Base-by-base conservation (phyloP, 2,888 invertebrate species). In the Periphyllus acericola region DNA sequence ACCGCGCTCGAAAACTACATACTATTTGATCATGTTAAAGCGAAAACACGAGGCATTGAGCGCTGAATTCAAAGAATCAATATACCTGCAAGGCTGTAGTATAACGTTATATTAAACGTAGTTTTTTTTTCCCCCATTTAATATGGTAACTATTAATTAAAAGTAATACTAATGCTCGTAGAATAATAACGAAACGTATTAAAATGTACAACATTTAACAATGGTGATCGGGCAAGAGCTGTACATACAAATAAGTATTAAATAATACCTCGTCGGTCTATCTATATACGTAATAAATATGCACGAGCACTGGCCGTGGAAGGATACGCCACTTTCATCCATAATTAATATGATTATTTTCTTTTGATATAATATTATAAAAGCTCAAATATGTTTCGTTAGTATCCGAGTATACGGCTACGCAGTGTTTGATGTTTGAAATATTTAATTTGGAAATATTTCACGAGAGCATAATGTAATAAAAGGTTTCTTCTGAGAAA, bases 301-400 rank as follows among this genome's bases (percentile, higher is more conserved):
- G 21, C 4, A 60, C 60, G 21, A 21, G 19, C 19, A 21, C 9
- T 19, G 60, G 60, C 60, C 25, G 60, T 25, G 60, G 25, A 55
- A 25, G 66, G 1, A 68, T 29, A 68, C 29, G 68, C 9, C 29
- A n/a, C 29, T 19, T 21, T 25, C 29, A 68, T 11, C 9, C n/a
- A 19, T 79, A 60, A 76, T 52, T 76, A 78, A 29, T 52, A 34
- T 80, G 36, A 21, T 72, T 34, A 72, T 72, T 80, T 36, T 19
- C 34, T 55, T 71, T 80, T 80, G 34, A n/a, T 66, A 60, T n/a
- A n/a, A 60, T 25, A 60, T 60, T n/a, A 79, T 79, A 60, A 60
- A 60, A 79, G 34, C 55, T 81, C 71, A n/a, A 25, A 55, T 66
- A 46, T 21, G 11, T 29, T 68, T 29, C 68, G n/a, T 29, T n/a